A percentile compares a stretch with the other conserved stretches of the same genome.
phyloP scores from a whole-genome alignment of 92 coral and sea anemone species.

The Zoanthus solanderi region DNA sequence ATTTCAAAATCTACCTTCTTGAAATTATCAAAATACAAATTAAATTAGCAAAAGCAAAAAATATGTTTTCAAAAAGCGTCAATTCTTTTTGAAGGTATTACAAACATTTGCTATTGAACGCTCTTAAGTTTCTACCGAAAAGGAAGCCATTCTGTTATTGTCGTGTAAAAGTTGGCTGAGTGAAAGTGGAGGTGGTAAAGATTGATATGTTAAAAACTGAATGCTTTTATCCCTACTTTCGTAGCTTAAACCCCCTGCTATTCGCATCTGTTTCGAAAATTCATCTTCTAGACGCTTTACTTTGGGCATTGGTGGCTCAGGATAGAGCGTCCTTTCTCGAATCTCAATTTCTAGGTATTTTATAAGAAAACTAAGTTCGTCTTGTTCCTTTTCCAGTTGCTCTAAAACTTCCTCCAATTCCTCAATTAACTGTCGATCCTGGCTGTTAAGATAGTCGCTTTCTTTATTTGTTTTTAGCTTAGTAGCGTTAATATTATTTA shows the following conservation, averaged over 20 bases:
- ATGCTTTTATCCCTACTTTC: constrained; percentile 83
- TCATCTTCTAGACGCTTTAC: constrained; percentile 81
- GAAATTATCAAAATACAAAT: no score
- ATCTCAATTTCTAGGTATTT: constrained; percentile 88
- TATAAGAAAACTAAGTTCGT: constrained; percentile 77
- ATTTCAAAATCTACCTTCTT: no score
- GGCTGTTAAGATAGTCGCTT: constrained; percentile 64
- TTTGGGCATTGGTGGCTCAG: constrained; percentile 86
- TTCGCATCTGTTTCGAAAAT: constrained; percentile 88
- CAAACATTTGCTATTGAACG: no score
- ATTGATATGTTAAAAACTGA: constrained; percentile 81
- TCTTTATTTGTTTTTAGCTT: constrained; percentile 65
- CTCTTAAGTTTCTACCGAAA: neutral
- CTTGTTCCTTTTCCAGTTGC: constrained; percentile 77
- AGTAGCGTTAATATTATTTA: constrained; percentile 50
- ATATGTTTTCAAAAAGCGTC: no score
- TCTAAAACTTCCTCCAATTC: constrained; percentile 82
- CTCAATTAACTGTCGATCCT: constrained; percentile 79
- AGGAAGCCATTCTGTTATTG: neutral
- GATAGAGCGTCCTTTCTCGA: constrained; percentile 86
- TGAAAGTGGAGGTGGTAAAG: constrained; percentile 93
- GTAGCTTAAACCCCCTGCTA: constrained; percentile 91
- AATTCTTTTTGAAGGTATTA: no score
- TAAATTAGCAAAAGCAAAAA: no score
- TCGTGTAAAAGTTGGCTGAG: constrained; percentile 57